Conservation (phyloP, 2,888 invertebrate species). For the Agonum fuliginosum region DNA sequence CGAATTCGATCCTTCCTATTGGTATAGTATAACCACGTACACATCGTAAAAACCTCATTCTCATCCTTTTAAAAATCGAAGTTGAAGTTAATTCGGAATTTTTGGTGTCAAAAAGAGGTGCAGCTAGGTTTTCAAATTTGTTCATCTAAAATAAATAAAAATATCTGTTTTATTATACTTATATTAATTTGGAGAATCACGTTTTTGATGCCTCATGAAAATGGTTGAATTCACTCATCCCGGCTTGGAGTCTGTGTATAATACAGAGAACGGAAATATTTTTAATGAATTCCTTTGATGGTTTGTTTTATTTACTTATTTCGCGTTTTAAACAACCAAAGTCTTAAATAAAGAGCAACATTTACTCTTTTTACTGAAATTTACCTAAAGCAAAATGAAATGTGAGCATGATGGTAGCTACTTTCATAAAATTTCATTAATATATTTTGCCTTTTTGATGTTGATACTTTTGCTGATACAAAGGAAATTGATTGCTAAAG, state of each 20-base stretch:
- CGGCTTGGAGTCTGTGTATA: slow-evolving; percentile 10
- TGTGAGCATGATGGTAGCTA: neutral
- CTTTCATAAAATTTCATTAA: neutral
- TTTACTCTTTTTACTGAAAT: slow-evolving; percentile 31
- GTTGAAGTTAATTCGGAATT: no score
- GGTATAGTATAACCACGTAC: no score
- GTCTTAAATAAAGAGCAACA: slow-evolving; percentile 52
- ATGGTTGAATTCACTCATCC: slow-evolving; percentile 27
- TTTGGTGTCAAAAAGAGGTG: no score
- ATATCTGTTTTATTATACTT: no score
- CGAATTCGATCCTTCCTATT: no score
- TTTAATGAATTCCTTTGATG: slow-evolving; percentile 58
- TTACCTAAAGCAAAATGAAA: slow-evolving; percentile 15
- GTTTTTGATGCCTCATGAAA: neutral
- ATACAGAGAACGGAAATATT: slow-evolving; percentile 51
- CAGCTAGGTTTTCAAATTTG: neutral
- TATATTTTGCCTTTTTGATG: neutral
- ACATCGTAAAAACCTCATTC: no score
- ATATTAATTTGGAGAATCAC: no score
- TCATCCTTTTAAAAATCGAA: no score
- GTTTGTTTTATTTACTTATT: slow-evolving; percentile 52
- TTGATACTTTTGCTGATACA: no score
- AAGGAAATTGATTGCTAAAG: no score
- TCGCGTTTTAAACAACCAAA: slow-evolving; percentile 49
- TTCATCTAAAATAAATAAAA: no score